phyloP scores from a whole-genome alignment of 2,888 invertebrate species.

The Branchipolynoe longqiensis region DNA sequence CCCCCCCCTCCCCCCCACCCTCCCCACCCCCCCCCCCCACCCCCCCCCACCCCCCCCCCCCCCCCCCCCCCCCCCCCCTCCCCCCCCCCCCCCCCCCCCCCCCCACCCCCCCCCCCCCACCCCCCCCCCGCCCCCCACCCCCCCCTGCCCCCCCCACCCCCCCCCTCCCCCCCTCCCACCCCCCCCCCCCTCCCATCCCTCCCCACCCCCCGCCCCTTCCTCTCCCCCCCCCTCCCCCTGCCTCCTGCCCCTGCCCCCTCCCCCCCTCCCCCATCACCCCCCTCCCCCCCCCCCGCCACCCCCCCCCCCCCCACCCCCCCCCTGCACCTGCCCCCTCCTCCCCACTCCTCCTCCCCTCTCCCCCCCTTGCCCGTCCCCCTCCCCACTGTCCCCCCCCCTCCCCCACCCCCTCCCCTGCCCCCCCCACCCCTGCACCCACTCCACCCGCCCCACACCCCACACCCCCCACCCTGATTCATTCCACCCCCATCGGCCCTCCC shows the following conservation, averaged over 20 bases:
- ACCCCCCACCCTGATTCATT: neutral
- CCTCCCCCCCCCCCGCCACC: neutral
- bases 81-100: neutral
- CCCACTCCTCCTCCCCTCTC: neutral
- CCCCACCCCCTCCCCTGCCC: neutral
- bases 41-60: too few relatives aligned
- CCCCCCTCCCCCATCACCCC: neutral
- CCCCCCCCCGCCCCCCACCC: neutral
- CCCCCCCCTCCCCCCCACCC: too few relatives aligned
- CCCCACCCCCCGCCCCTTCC: neutral
- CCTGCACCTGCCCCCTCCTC: neutral
- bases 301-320: neutral
- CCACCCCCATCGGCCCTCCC: neutral
- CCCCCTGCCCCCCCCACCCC: neutral
- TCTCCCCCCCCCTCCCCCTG: neutral
- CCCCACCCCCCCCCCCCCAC: neutral
- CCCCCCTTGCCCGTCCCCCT: neutral
- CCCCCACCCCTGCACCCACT: neutral
- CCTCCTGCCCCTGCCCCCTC: neutral
- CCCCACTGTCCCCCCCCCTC: neutral
- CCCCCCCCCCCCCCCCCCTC: too few relatives aligned
- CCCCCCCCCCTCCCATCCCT: too few relatives aligned
- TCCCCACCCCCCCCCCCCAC: too few relatives aligned
- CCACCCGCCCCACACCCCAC: neutral
- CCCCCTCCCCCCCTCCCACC: neutral